Base-by-base conservation (phyloP, 2,113 vertebrate species). In the Peromyscus polionotus region DNA sequence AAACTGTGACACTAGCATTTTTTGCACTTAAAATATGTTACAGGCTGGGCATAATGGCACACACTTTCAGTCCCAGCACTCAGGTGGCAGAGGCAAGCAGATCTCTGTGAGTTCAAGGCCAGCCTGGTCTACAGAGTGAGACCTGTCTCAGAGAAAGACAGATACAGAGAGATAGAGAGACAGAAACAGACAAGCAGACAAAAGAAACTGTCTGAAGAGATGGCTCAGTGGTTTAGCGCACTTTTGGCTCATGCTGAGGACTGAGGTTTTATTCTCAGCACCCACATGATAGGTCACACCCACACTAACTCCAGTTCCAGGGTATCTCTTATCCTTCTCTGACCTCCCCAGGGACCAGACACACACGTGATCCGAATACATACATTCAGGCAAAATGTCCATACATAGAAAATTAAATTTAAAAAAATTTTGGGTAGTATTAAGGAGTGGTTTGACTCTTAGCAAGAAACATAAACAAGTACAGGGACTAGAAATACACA, bases 1-100 rank as follows among this genome's bases (percentile, higher is more conserved):
- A 86, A 90, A 75, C 42, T 91, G 68, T 77, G 59, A 94, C 72
- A 79, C 42, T n/a, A 67, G 33, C 10, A 26, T 26, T 93, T 89
- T 45, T 94, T 93, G 28, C 39, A 67, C 26, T 86, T 65, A 45
- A 85, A 45, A 45, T 86, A 67, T 86, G 28, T 86, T 36, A 67
- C 5, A 65, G 59, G 83, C 81, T 63, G 14, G 61, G 39, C 61
- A 22, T 86, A 65, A 42, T 33, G 63, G 63, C 7, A 45, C 28
- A 67, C 28, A 42, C 84, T 67, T 86, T 86, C 67, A 67, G 45
- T 85, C 61, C 28, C 31, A 63, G 28, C 42, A 48, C 28, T 86
- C 16, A 67, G 42, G 61, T 67, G 28, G 42, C 42, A 86, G 39
- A 67, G 24, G 26, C 17, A 68, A 67, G 17, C 61, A 33, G 42